Evolutionary conservation across 2,888 invertebrate species (phyloP).

Genomic region (Nesidiocoris tenuis): DNA sequence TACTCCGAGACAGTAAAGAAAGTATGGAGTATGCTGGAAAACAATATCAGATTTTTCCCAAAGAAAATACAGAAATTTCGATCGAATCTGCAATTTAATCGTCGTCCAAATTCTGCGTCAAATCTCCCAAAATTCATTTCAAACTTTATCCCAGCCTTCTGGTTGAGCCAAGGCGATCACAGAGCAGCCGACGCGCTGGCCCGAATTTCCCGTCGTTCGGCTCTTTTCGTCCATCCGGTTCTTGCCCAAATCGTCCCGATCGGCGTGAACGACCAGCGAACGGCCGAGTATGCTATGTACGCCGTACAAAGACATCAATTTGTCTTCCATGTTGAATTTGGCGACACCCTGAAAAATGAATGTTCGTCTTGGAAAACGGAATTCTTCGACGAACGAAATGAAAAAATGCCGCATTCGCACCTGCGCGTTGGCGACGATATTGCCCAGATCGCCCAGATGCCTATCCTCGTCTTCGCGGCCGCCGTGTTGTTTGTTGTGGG

Average conservation of each 20-base stretch:
- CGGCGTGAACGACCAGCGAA: conserved; percentile 29
- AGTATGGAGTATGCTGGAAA: no score
- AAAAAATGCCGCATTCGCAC: neutral
- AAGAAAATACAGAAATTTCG: no score
- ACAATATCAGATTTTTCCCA: no score
- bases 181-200: conserved; percentile 23
- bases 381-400: neutral
- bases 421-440: conserved; percentile 11
- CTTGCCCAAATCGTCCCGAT: conserved; percentile 18
- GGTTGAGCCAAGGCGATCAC: conserved; percentile 26
- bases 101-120: conserved; percentile 1
- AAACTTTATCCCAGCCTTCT: conserved; percentile 24
- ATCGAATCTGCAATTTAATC: no score
- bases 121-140: no score
- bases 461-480: conserved; percentile 16
- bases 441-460: conserved; percentile 26
- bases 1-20: no score
- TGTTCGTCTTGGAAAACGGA: neutral
- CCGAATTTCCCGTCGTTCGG: conserved; percentile 28
- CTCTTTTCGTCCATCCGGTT: conserved; percentile 33
- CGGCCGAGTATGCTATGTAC: conserved; percentile 11
- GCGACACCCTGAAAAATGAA: conserved; percentile 8
- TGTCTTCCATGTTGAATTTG: conserved; percentile 23
- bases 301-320: conserved; percentile 23
- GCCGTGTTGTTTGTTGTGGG: conserved; percentile 29